phyloP scores from a whole-genome alignment of 2,888 invertebrate genomes.

The Neocrepidodera transversa region DNA sequence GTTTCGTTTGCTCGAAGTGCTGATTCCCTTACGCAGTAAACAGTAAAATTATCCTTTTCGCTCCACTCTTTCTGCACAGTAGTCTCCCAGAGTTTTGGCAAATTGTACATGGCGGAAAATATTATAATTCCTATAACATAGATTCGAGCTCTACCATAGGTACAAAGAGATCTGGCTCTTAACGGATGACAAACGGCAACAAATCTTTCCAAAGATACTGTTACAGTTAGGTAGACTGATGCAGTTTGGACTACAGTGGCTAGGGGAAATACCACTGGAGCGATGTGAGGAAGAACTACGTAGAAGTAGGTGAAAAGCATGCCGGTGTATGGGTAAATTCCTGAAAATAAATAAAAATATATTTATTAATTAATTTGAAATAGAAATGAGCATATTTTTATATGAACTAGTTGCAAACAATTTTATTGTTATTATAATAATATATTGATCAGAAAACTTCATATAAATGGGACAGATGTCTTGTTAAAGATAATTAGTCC shows the following conservation, averaged over 20 bases:
- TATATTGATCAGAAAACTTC: too few relatives aligned
- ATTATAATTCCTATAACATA: conserved; percentile 84
- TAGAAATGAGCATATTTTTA: background rate
- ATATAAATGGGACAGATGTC: too few relatives aligned
- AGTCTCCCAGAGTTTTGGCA: conserved; percentile 81
- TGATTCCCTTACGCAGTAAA: conserved; percentile 77
- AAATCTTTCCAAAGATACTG: conserved; percentile 91
- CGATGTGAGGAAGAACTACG: conserved; percentile 80
- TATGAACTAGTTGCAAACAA: too few relatives aligned
- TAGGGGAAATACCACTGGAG: conserved; percentile 81
- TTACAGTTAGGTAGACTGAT: conserved; percentile 89
- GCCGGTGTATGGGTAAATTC: conserved; percentile 83
- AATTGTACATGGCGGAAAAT: conserved; percentile 85
- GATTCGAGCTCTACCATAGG: conserved; percentile 83
- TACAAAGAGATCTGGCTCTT: conserved; percentile 87
- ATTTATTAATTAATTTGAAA: background rate
- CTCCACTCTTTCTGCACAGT: conserved; percentile 56
- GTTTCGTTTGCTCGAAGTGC: conserved; percentile 71
- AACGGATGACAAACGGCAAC: conserved; percentile 93
- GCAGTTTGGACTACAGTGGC: conserved; percentile 91
- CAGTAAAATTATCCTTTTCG: conserved; percentile 54
- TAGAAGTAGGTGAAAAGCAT: conserved; percentile 79
- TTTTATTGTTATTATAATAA: too few relatives aligned
- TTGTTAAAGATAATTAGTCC: too few relatives aligned
- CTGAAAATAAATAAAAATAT: conserved; percentile 49